phyloP scores from a whole-genome alignment of 2,113 vertebrate species.

The Neolamprologus fasciatus region DNA sequence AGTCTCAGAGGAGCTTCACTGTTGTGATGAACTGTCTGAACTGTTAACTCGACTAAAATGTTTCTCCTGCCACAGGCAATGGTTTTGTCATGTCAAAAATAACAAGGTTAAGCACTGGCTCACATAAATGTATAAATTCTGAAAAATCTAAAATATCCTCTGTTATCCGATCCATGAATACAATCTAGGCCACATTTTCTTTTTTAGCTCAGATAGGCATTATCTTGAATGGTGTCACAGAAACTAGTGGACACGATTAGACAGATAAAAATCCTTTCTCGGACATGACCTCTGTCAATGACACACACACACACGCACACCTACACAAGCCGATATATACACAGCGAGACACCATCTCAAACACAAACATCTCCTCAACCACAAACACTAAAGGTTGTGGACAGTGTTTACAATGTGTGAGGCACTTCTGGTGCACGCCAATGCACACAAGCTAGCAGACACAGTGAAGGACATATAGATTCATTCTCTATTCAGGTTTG shows the following conservation, averaged over 20 bases:
- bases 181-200: not conserved
- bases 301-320: not conserved
- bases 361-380: not conserved
- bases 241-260: constrained; percentile 5
- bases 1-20: not conserved
- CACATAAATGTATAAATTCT: not conserved
- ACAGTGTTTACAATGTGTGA: constrained; percentile 13
- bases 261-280: constrained; percentile 34
- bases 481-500: not conserved
- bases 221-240: constrained; percentile 37
- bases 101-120: constrained; percentile 18
- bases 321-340: not conserved
- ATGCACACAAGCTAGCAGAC: not conserved
- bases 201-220: not conserved
- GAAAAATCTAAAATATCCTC: constrained; percentile 2
- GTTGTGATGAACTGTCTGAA: constrained; percentile 10
- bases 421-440: not conserved
- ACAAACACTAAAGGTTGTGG: not conserved
- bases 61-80: not conserved
- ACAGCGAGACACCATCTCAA: not conserved
- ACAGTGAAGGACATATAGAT: constrained; percentile 8
- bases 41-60: not conserved
- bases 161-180: not conserved
- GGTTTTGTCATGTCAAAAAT: constrained; percentile 13
- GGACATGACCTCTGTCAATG: constrained; percentile 47